Percentiles rank a stretch among this genome's conserved stretches.
These are phyloP conservation scores for Camponotus pennsylvanicus DNA, from an alignment of 1,140 invertebrate species.

Conservation along the genomic window DNA sequence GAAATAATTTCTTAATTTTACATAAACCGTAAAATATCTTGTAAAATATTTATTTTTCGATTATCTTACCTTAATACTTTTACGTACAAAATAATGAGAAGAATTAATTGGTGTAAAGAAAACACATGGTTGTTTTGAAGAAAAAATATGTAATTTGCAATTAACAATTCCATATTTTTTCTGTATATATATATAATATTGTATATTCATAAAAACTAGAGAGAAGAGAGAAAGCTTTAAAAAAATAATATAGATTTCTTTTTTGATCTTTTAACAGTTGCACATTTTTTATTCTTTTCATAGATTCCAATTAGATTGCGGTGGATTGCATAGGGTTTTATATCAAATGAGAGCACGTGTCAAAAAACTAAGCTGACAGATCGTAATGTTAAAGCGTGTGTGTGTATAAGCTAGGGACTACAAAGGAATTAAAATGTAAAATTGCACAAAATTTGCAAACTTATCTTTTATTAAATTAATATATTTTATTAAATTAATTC, in stretches of 20 bases:
- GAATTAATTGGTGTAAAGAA: too few relatives aligned
- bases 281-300: not conserved
- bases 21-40: too few relatives aligned
- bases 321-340: slow-evolving; percentile 28
- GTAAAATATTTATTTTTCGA: too few relatives aligned
- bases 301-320: slow-evolving; percentile 61
- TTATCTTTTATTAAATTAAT: not conserved
- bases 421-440: slow-evolving; percentile 35
- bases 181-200: too few relatives aligned
- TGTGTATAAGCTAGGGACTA: not conserved
- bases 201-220: not conserved
- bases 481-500: not conserved
- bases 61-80: too few relatives aligned
- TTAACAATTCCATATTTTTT: too few relatives aligned
- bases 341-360: slow-evolving; percentile 50
- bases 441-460: not conserved
- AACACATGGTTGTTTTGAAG: too few relatives aligned
- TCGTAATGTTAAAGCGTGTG: slow-evolving; percentile 38
- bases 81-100: too few relatives aligned
- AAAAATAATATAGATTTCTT: not conserved
- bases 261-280: not conserved
- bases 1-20: too few relatives aligned
- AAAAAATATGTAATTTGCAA: too few relatives aligned
- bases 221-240: not conserved
- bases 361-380: slow-evolving; percentile 65